Evolutionary conservation across 1,140 invertebrate genomes (phyloP), one percentile per base, ranked within the genome.

Genomic region (Pseudoatta argentina): DNA sequence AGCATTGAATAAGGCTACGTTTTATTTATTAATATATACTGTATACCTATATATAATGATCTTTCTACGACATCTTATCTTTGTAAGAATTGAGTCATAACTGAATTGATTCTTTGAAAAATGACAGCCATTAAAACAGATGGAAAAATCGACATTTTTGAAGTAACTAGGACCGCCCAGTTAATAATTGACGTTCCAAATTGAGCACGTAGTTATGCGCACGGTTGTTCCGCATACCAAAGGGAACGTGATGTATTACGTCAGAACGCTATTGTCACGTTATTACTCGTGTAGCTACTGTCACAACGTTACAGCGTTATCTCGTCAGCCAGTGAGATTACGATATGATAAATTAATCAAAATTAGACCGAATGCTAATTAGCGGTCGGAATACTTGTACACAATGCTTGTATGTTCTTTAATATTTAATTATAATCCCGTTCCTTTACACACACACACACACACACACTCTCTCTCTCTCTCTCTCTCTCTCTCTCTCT

Each of bases 291-390:
- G 24, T 27, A 66, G 73, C 34, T 78, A 55, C 59, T 51, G 61
- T 63, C 39, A 53, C 27, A 51, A 44, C 59, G 57, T 85, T 55
- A 61, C 53, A 59, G 14, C 24, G 73, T 85, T 85, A 85, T 48
- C 82, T 85, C 73, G 82, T 85, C 82, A 85, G 21, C 72, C 73
- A 16, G 59, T 61, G 48, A 67, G 64, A 85, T 85, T 85, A 85
- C 61, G 75, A 85, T 85, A 85, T 78, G 82, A 78, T 85, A 85
- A 85, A 85, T 85, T 85, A 64, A 78, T 85, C 73, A 66, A 85
- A 78, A 85, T 85, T 66, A 78, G 59, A 75, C 34, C 69, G 55
- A 48, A 48, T 61, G 79, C 69, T 83, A 83, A 83, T 83, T 83
- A 63, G 69, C 14, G 69, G 39, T n/a, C 39, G 18, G 55, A 61